Percentiles rank a stretch among this genome's conserved stretches.
phyloP scores from a whole-genome alignment of 2,888 invertebrate species.

The Hypomecis atomaria region DNA sequence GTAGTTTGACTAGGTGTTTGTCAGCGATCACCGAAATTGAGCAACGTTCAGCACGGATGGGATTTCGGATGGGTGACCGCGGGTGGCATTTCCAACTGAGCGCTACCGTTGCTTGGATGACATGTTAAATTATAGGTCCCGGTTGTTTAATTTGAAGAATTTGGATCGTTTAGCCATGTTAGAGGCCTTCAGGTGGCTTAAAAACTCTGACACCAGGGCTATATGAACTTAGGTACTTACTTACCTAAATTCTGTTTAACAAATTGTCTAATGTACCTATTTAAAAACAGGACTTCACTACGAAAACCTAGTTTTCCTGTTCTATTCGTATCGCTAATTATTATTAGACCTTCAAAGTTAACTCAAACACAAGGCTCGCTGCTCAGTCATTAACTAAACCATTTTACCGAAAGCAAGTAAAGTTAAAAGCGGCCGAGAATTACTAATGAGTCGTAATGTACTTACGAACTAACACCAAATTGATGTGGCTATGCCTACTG shows the following conservation, averaged over 20 bases:
- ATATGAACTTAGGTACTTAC: neutral
- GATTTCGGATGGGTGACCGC: too few species aligned
- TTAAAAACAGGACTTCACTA: conserved; percentile 1
- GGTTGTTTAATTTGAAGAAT: too few species aligned
- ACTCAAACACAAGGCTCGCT: conserved; percentile 5
- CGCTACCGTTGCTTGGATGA: too few species aligned
- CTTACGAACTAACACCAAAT: conserved; percentile 16
- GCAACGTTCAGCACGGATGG: too few species aligned
- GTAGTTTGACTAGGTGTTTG: too few species aligned
- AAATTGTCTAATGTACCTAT: neutral
- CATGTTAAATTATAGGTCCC: too few species aligned
- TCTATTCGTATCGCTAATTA: neutral
- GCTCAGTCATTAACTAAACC: conserved; percentile 13
- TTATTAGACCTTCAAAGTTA: conserved; percentile 5
- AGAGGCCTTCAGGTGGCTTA: too few species aligned
- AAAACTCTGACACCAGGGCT: too few species aligned
- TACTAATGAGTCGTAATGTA: conserved; percentile 19
- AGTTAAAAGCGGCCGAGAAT: conserved; percentile 17
- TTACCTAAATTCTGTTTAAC: neutral
- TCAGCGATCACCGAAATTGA: too few species aligned
- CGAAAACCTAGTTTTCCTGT: neutral
- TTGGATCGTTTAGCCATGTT: too few species aligned
- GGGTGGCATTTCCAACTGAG: too few species aligned
- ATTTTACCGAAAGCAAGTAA: conserved; percentile 5
- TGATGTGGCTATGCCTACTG: conserved; percentile 12